Evolutionary conservation across 1,140 invertebrate species (phyloP).

Genomic region (Diachasmimorpha longicaudata): DNA sequence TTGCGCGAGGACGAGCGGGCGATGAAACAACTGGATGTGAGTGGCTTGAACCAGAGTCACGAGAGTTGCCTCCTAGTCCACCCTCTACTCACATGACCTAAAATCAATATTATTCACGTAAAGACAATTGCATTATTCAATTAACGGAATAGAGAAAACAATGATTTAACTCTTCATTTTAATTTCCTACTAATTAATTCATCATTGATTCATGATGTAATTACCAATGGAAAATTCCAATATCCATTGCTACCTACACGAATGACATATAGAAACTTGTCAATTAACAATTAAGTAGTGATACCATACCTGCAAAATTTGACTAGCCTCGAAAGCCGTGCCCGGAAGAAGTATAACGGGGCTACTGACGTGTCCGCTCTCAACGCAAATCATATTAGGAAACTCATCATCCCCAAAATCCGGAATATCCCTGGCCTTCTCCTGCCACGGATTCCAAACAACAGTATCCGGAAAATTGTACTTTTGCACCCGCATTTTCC

Average conservation of each 20-base stretch:
- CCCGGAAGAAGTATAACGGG: conserved; percentile 86
- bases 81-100: conserved; percentile 69
- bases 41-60: conserved; percentile 39
- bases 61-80: conserved; percentile 49
- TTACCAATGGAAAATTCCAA: too few relatives aligned
- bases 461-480: conserved; percentile 96
- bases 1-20: conserved; percentile 35
- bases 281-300: too few relatives aligned
- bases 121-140: background rate
- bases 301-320: conserved; percentile 77
- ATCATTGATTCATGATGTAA: too few relatives aligned
- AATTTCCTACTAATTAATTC: too few relatives aligned
- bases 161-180: too few relatives aligned
- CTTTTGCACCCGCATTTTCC: conserved; percentile 91
- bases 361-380: conserved; percentile 86
- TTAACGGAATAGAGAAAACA: too few relatives aligned
- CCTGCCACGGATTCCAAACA: conserved; percentile 96
- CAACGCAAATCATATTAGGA: conserved; percentile 94
- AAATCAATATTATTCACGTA: background rate
- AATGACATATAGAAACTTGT: too few relatives aligned
- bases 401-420: conserved; percentile 96
- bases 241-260: too few relatives aligned
- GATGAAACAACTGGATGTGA: conserved; percentile 10
- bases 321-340: conserved; percentile 86
- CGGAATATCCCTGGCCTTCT: conserved; percentile 87